Evolutionary conservation across 2,888 invertebrate genomes (phyloP).

Genomic region (Aricia artaxerxes): DNA sequence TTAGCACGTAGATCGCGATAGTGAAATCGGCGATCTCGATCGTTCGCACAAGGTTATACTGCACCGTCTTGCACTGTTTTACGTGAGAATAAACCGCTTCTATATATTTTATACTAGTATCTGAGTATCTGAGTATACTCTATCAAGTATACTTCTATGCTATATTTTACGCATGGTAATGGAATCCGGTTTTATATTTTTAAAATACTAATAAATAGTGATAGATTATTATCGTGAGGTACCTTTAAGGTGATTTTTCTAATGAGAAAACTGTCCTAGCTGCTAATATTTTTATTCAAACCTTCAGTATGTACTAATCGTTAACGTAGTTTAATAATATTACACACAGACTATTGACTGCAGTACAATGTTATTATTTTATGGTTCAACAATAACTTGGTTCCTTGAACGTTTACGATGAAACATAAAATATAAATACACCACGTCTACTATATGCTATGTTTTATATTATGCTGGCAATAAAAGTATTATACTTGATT

Average conservation of each 20-base stretch:
- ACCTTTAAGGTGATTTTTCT: no score
- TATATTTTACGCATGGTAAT: no score
- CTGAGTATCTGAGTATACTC: no score
- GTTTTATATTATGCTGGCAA: constrained; percentile 34
- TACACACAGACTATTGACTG: neutral
- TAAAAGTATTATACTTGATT: constrained; percentile 18
- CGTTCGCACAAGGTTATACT: constrained; percentile 40
- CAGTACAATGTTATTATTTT: constrained; percentile 49
- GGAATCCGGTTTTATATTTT: no score
- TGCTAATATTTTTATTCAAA: no score
- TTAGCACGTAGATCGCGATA: constrained; percentile 42
- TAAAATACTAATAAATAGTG: no score
- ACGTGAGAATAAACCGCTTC: neutral
- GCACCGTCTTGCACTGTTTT: constrained; percentile 9
- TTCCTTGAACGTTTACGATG: constrained; percentile 65
- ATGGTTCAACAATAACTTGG: constrained; percentile 61
- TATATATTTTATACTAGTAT: no score
- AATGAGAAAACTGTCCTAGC: no score
- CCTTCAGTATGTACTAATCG: neutral
- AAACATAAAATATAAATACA: constrained; percentile 58
- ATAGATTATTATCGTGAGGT: no score
- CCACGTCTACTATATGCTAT: constrained; percentile 37
- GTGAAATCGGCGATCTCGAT: constrained; percentile 42
- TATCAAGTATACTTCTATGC: no score
- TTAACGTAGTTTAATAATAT: neutral